Percentiles rank a stretch among this genome's conserved stretches.
phyloP scores from a whole-genome alignment of 2,888 invertebrate species.

The Nymphalis polychloros region DNA sequence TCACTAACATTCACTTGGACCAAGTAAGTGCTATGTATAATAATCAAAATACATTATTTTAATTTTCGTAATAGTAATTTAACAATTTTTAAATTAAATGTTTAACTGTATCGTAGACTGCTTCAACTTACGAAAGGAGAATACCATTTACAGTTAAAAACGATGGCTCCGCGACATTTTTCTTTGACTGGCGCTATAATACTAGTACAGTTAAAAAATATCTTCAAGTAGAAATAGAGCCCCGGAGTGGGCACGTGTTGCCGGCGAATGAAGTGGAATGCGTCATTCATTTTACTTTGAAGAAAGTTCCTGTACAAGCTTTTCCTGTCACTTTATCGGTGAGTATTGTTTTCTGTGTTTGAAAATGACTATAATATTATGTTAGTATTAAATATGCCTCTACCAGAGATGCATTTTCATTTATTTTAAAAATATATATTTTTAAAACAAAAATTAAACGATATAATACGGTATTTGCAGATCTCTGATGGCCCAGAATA shows the following conservation, averaged over 20 bases:
- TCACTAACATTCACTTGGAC: conserved; percentile 72
- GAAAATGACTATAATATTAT: too few species aligned
- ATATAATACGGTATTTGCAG: conserved; percentile 56
- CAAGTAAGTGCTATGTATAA: conserved; percentile 52
- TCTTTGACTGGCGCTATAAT: conserved; percentile 68
- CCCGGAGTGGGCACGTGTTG: conserved; percentile 61
- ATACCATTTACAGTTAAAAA: conserved; percentile 69
- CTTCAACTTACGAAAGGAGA: conserved; percentile 69
- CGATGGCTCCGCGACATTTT: conserved; percentile 72
- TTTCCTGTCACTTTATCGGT: conserved; percentile 67
- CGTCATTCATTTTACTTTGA: conserved; percentile 61
- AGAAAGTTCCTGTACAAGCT: conserved; percentile 65
- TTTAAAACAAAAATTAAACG: not conserved
- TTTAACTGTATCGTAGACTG: conserved; percentile 53
- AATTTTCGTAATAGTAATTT: not conserved
- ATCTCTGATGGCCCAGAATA: conserved; percentile 86
- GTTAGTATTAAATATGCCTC: too few species aligned
- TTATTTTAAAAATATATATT: not conserved
- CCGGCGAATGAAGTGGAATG: conserved; percentile 64
- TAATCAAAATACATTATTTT: not conserved
- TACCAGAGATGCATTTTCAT: too few species aligned
- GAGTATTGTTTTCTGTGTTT: conserved; percentile 32
- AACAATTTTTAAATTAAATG: not conserved
- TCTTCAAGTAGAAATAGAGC: conserved; percentile 62
- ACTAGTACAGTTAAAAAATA: conserved; percentile 63